A percentile compares a stretch with the other conserved stretches of the same genome.
phyloP scores from a whole-genome alignment of 2,888 invertebrate genomes.

The Diarsia rubi region DNA sequence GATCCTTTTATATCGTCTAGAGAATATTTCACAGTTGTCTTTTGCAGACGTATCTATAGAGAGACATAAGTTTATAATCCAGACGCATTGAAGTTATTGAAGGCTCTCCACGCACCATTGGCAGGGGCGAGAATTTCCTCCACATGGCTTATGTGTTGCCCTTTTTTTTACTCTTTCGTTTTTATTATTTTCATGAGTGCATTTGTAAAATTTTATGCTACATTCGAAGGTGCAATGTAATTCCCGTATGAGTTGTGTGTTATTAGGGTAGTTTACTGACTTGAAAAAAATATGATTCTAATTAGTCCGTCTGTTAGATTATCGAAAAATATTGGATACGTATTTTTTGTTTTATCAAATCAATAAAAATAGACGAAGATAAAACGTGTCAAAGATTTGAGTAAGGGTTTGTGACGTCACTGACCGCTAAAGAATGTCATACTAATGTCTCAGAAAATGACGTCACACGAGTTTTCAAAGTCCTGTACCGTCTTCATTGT shows the following conservation, averaged over 20 bases:
- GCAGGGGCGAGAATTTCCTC: conserved; percentile 80
- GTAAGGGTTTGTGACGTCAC: too few relatives aligned
- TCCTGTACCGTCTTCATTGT: too few relatives aligned
- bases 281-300: too few relatives aligned
- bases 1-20: conserved; percentile 41
- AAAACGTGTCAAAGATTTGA: too few relatives aligned
- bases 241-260: background rate
- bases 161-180: conserved; percentile 70
- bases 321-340: too few relatives aligned
- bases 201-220: conserved; percentile 40
- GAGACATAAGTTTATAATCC: conserved; percentile 81
- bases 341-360: too few relatives aligned
- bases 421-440: too few relatives aligned
- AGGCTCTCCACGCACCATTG: conserved; percentile 77
- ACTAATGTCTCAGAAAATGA: too few relatives aligned
- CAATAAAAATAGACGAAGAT: too few relatives aligned
- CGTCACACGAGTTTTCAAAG: too few relatives aligned
- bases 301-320: too few relatives aligned
- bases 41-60: conserved; percentile 46
- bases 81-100: conserved; percentile 80
- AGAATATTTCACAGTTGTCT: conserved; percentile 57
- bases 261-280: too few relatives aligned
- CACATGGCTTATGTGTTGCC: conserved; percentile 81
- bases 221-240: background rate
- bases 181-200: conserved; percentile 41